Base-by-base conservation (phyloP, 1,140 invertebrate species). In the Lepidurus couesii region DNA sequence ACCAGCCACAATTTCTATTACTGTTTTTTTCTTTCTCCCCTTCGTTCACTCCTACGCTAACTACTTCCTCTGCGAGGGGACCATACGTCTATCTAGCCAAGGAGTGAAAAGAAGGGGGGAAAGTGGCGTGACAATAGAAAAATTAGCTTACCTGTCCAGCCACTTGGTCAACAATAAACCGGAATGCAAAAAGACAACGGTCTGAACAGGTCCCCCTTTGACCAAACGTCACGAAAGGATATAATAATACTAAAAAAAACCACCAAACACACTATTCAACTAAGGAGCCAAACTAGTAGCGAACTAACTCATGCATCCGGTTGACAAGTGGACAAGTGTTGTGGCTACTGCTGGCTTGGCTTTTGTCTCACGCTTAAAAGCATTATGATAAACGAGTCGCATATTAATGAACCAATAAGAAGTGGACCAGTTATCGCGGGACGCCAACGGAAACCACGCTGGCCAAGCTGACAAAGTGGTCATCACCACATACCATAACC, bases 361-460 rank as follows among this genome's bases (percentile, higher is more conserved):
- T 65, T 65, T 65, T 65, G 53, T 65, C 53, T 65, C 53, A 13
- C 53, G 53, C 21, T 65, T 13, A 65, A 65, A 65, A 65, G 53
- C 53, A 65, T 65, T 65, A 65, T 65, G 53, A 13, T 65, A 65
- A 65, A 65, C 53, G 53, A 65, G 16, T 65, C 53, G 53, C 53
- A 65, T 65, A 65, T 65, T 65, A 65, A 65, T 65, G 53, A 65
- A 65, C 53, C 53, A 65, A 65, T 65, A 65, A 65, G 53, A 65
- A 65, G 53, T 65, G 13, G 53, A n/a, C 21, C 53, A 65, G 53
- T 65, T 65, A 65, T 65, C 53, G 53, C 53, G 8, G 53, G 53
- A 65, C 53, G 53, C 21, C 53, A 65, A 65, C 53, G 53, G 53
- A 65, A 65, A 65, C 53, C 53, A 21, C 53, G 53, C 53, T 65